phyloP scores from a whole-genome alignment of 1,140 invertebrate species.

The Drosophila bipectinata region DNA sequence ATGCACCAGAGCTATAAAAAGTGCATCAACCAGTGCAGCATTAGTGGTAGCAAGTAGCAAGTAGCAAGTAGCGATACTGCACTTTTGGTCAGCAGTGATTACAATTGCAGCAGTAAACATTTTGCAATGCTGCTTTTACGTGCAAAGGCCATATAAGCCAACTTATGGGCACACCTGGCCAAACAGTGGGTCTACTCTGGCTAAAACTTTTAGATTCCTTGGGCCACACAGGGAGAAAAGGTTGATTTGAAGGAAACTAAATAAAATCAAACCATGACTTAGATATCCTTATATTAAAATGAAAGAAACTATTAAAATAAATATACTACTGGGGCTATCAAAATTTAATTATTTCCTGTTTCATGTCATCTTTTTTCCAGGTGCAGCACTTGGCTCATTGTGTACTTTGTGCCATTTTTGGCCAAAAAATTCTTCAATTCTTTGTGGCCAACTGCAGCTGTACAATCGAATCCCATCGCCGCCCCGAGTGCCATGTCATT shows the following conservation, averaged over 20 bases:
- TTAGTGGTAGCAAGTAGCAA: conserved; percentile 3
- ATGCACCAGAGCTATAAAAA: conserved; percentile 61
- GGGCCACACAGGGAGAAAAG: neutral
- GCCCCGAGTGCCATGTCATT: conserved; percentile 54
- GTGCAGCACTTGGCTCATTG: conserved; percentile 21
- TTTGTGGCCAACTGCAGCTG: conserved; percentile 34
- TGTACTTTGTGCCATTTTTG: conserved; percentile 75
- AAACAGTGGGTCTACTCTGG: conserved; percentile 2
- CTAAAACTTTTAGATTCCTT: conserved; percentile 22
- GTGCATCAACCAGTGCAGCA: conserved; percentile 38
- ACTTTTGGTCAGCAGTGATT: conserved; percentile 74
- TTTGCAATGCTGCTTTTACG: conserved; percentile 68
- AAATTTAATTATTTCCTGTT: neutral
- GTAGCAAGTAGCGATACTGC: conserved; percentile 28
- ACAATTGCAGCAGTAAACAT: conserved; percentile 66
- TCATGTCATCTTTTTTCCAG: neutral
- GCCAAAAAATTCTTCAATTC: conserved; percentile 57
- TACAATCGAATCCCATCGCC: conserved; percentile 16
- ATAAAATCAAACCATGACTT: too few species aligned
- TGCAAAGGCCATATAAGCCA: conserved; percentile 61
- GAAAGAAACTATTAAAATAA: too few species aligned
- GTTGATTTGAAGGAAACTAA: neutral
- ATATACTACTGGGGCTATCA: too few species aligned
- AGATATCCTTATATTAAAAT: too few species aligned
- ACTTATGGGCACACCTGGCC: conserved; percentile 69